Evolutionary conservation across 2,797 vertebrate genomes (phyloP), one percentile per base, ranked within the genome.

Genomic region (Cirrhinus molitorella): DNA sequence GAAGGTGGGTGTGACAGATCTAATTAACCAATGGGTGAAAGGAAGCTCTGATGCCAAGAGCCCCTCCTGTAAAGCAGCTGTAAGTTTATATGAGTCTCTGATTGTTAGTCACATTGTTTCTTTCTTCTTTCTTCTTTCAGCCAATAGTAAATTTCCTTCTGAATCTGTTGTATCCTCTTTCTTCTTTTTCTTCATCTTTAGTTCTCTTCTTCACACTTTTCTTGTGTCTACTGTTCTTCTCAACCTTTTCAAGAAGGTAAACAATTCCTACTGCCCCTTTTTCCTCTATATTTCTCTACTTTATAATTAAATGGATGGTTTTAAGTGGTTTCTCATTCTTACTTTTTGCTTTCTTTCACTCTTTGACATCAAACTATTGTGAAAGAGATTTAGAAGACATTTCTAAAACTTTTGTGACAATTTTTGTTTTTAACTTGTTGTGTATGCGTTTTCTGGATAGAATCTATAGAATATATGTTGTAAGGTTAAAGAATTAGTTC

Each of bases 11-110:
- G 94, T 96, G 80, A 89, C 93, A 13, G 91, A 95, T 79, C 92
- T 95, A 63, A 95, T 96, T 88, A 93, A 91, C 77, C 95, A 95
- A 72, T 95, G 95, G 95, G 94, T 94, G 74, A 95, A 83, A 91
- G 94, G 92, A 51, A 84, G 89, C 73, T 85, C 92, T 34, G 94
- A 94, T n/a, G 86, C 83, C n/a, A 91, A 91, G 88, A 88, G 66
- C 80, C 90, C 92, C 0, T 88, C 92, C 7, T 91, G 85, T 80
- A 95, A 91, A 91, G 88, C 91, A 71, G 79, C 91, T 53, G 95
- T 95, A 72, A 91, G 91, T 89, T 75, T 34, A 76, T 8, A 70
- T 1, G 51, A 21, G 8, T 25, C 21, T 75, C 34, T 59, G 4
- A 25, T 57, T 57, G 34, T 75, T 6, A 75, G 40, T 11, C 4